These are phyloP conservation scores for Scytalopus superciliaris DNA, from an alignment of 2,113 vertebrate species.

Conservation along the genomic window DNA sequence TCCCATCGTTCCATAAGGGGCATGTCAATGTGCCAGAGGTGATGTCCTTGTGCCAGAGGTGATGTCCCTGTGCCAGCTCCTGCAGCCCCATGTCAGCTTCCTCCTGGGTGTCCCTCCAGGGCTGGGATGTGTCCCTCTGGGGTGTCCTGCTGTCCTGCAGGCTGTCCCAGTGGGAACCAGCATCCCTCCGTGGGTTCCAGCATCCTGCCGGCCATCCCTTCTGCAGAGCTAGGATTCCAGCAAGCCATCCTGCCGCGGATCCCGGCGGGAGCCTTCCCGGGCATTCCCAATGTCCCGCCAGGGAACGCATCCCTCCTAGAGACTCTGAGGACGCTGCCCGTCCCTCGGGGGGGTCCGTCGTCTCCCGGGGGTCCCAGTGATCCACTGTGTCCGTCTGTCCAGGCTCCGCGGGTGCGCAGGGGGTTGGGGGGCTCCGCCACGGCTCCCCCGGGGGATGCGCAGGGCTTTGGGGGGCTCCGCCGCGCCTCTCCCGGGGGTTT, in stretches of 20 bases:
- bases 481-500: no score
- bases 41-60: no score
- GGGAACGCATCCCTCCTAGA: neutral
- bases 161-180: neutral
- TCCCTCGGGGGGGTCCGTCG: no score
- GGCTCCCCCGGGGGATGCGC: no score
- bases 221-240: fast-evolving
- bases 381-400: no score
- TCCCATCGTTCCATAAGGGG: fast-evolving
- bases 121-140: fast-evolving
- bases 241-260: fast-evolving
- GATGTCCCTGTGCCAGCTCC: no score
- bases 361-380: no score
- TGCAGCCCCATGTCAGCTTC: neutral
- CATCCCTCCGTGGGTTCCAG: neutral
- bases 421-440: no score
- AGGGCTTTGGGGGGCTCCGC: no score
- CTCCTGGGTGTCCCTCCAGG: neutral
- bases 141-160: neutral
- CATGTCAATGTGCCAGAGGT: no score
- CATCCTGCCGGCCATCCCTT: fast-evolving
- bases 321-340: no score
- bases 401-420: no score
- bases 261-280: neutral
- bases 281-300: neutral